A percentile compares a stretch with the other conserved stretches of the same genome.
Evolutionary conservation across 2,113 vertebrate genomes (phyloP).

Genomic region (Cyphomyrus discorhynchus): DNA sequence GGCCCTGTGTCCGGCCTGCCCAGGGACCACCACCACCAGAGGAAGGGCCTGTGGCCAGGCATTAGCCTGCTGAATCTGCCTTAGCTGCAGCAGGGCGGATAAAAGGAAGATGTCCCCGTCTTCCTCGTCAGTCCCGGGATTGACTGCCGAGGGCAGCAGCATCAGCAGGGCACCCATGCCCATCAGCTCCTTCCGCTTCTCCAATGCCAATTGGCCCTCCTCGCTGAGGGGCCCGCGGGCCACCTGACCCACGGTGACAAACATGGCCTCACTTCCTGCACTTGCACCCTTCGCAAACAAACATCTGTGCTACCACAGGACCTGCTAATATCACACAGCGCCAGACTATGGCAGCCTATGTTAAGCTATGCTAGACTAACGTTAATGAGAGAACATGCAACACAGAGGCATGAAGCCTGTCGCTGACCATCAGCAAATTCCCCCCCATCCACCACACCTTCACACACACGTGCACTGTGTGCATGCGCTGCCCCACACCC

Average conservation of each 20-base stretch:
- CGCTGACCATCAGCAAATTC: background rate
- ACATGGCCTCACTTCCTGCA: background rate
- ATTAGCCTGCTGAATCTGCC: conserved; percentile 79
- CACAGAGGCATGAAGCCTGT: background rate
- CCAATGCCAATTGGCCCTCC: conserved; percentile 56
- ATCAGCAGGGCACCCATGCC: conserved; percentile 75
- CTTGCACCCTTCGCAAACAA: background rate
- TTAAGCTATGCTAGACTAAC: background rate
- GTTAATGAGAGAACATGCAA: background rate
- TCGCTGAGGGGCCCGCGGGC: conserved; percentile 62
- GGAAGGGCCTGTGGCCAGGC: conserved; percentile 73
- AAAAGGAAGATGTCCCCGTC: conserved; percentile 75
- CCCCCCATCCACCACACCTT: conserved; percentile 55
- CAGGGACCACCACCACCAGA: conserved; percentile 69
- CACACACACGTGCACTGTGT: conserved; percentile 65
- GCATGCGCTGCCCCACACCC: conserved; percentile 35
- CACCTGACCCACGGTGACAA: conserved; percentile 51
- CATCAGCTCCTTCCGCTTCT: conserved; percentile 69
- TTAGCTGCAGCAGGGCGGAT: conserved; percentile 79
- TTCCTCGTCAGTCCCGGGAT: conserved; percentile 36
- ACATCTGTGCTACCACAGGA: background rate
- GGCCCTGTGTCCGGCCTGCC: conserved; percentile 20
- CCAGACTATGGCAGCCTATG: background rate
- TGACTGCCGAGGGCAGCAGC: conserved; percentile 63
- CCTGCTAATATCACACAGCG: background rate